These are phyloP conservation scores for Gobio occitaniae DNA, from an alignment of 2,797 vertebrate species.

Conservation along the genomic window DNA sequence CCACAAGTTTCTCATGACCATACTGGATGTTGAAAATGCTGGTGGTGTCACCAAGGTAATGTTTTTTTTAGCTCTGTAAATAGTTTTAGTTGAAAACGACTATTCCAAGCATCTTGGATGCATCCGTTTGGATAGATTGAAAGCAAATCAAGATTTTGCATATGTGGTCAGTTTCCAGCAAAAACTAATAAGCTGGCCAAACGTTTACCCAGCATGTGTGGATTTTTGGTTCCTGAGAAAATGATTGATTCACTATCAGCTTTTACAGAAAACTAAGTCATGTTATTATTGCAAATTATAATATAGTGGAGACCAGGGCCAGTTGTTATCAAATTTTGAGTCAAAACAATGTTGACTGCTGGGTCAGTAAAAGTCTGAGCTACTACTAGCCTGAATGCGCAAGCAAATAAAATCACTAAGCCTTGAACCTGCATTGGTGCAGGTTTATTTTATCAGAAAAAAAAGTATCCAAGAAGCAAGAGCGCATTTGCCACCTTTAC, in stretches of 20 bases:
- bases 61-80: background rate
- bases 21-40: background rate
- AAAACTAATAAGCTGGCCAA: background rate
- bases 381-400: background rate
- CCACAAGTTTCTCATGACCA: background rate
- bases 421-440: slow-evolving; percentile 30
- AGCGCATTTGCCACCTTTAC: slow-evolving; percentile 31
- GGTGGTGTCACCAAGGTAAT: background rate
- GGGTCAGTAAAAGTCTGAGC: background rate
- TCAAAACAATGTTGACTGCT: background rate
- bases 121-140: background rate
- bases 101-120: background rate
- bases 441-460: background rate
- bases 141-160: background rate
- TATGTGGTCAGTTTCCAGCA: background rate
- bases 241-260: background rate
- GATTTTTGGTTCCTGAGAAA: background rate
- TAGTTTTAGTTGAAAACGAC: background rate
- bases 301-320: background rate
- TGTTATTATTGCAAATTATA: background rate
- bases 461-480: slow-evolving; percentile 22
- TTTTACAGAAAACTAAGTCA: background rate
- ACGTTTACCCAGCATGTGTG: background rate
- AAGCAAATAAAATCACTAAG: background rate
- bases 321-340: background rate